Evolutionary conservation across 23 tunicate genomes (phyloP).

Genomic region (Pegea sp.): DNA sequence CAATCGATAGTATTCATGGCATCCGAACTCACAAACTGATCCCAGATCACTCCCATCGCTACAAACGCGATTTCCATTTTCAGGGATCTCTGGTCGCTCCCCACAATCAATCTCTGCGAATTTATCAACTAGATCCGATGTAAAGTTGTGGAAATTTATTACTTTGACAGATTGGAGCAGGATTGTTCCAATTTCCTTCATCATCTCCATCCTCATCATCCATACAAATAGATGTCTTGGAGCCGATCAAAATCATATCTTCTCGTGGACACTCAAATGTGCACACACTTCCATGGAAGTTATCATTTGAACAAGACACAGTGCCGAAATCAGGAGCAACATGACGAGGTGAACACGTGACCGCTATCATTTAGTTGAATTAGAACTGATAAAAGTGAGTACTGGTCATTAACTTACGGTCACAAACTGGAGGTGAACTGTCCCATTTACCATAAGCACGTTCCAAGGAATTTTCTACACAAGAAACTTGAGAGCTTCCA

Average conservation of each 20-base stretch:
- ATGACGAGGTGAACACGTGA: slow-evolving; percentile 23
- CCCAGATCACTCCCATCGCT: slow-evolving; percentile 49
- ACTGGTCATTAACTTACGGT: background rate
- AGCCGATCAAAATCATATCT: slow-evolving; percentile 12
- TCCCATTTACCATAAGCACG: background rate
- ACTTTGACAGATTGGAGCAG: slow-evolving; percentile 27
- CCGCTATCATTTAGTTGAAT: slow-evolving; percentile 1
- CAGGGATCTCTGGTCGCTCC: slow-evolving; percentile 26
- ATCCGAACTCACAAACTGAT: slow-evolving; percentile 53
- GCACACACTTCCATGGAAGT: slow-evolving; percentile 23
- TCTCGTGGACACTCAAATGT: slow-evolving; percentile 7
- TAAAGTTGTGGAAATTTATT: no score
- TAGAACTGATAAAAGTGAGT: background rate
- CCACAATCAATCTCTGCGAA: slow-evolving; percentile 37
- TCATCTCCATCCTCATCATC: slow-evolving; percentile 31
- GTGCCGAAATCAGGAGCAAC: slow-evolving; percentile 25
- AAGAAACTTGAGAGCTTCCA: background rate
- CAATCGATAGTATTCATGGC: slow-evolving; percentile 33
- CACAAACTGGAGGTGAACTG: background rate
- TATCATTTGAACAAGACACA: slow-evolving; percentile 19
- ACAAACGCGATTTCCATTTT: slow-evolving; percentile 34
- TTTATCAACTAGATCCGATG: no score
- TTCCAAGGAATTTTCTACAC: background rate
- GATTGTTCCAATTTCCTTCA: slow-evolving; percentile 32
- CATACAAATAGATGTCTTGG: slow-evolving; percentile 7